phyloP scores from a whole-genome alignment of 2,113 vertebrate species.

The Scatophagus argus region DNA sequence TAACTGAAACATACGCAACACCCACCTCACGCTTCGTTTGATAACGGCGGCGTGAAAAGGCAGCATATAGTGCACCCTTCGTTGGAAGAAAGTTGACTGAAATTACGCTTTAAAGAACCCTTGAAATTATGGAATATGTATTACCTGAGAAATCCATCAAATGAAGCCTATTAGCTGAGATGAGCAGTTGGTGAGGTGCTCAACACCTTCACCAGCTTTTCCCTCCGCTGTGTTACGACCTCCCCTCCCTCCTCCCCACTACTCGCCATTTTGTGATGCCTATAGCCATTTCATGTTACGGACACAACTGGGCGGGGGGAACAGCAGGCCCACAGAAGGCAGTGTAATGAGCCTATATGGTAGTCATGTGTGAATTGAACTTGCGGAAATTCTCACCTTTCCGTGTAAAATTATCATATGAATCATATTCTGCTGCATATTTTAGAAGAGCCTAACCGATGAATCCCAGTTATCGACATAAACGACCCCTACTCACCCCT shows the following conservation, averaged over 20 bases:
- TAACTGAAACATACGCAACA: neutral
- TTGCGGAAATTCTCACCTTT: neutral
- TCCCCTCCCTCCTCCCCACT: conserved; percentile 13
- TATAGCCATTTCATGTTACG: conserved; percentile 54
- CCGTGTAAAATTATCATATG: too few relatives aligned
- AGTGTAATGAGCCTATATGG: neutral
- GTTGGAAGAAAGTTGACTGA: neutral
- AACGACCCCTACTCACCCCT: too few relatives aligned
- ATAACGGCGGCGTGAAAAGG: neutral
- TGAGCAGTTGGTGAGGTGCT: neutral
- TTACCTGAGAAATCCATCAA: too few relatives aligned
- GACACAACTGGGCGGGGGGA: conserved; percentile 7
- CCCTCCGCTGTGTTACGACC: conserved; percentile 8
- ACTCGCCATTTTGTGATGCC: conserved; percentile 68
- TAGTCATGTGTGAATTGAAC: neutral
- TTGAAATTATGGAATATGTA: fast-evolving
- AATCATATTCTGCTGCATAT: too few relatives aligned
- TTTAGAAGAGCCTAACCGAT: too few relatives aligned
- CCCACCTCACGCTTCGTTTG: fast-evolving
- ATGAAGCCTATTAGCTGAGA: neutral
- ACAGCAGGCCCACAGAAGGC: conserved; percentile 1
- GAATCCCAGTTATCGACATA: too few relatives aligned
- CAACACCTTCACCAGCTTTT: conserved; percentile 14
- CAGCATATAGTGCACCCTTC: too few relatives aligned
- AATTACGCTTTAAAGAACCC: neutral